Percentiles rank a stretch among this genome's conserved stretches.
phyloP scores from a whole-genome alignment of 2,113 vertebrate genomes.

The Okapia johnstoni region DNA sequence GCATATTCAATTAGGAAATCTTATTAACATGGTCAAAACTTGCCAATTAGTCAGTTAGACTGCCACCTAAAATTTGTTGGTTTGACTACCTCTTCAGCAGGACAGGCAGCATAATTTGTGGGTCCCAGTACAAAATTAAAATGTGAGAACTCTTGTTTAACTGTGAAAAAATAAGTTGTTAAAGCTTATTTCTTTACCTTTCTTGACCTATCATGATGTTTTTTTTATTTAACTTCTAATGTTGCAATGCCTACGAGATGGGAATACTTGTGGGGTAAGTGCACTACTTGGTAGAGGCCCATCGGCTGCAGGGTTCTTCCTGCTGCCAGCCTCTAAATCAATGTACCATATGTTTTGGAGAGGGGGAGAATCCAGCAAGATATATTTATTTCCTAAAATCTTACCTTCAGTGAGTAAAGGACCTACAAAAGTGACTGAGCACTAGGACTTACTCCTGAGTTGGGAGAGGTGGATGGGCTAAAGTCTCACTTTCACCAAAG shows the following conservation, averaged over 20 bases:
- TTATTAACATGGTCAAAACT: not conserved
- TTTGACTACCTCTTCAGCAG: not conserved
- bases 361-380: not conserved
- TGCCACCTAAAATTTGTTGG: not conserved
- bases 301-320: not conserved
- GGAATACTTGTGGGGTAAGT: not conserved
- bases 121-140: not conserved
- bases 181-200: not conserved
- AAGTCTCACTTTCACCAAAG: not conserved
- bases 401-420: not conserved
- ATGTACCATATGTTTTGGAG: not conserved
- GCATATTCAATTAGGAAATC: not conserved
- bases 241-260: not conserved
- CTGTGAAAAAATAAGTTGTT: not conserved
- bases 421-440: not conserved
- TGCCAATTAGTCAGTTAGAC: not conserved
- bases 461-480: not conserved
- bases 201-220: not conserved
- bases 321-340: not conserved
- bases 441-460: not conserved
- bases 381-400: not conserved
- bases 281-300: not conserved
- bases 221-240: not conserved
- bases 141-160: not conserved
- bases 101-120: not conserved